phyloP scores from a whole-genome alignment of 2,113 vertebrate species.

The Muntiacus muntjak region DNA sequence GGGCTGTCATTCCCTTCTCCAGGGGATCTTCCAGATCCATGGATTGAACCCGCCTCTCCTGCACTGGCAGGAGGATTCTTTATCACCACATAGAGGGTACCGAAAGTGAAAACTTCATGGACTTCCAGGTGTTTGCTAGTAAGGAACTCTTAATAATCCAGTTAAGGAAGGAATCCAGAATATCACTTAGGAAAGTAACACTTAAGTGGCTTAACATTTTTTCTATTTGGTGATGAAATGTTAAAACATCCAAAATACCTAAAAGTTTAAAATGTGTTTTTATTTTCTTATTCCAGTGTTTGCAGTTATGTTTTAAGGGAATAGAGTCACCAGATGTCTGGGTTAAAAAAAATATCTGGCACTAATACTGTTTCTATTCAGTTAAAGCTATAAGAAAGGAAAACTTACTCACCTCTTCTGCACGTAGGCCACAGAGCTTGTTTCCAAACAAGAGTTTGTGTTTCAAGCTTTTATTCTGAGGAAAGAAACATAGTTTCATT shows the following conservation, averaged over 20 bases:
- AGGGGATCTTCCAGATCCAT: neutral
- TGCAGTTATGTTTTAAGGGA: neutral
- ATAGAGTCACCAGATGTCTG: neutral
- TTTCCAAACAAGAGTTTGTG: slow-evolving; percentile 95
- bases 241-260: neutral
- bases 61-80: neutral
- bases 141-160: neutral
- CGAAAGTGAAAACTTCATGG: neutral
- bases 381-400: neutral
- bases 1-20: neutral
- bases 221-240: neutral
- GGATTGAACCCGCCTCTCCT: neutral
- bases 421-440: slow-evolving; percentile 95
- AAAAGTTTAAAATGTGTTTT: neutral
- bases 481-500: slow-evolving; percentile 49
- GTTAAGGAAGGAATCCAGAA: neutral
- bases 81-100: neutral
- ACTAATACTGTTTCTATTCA: neutral
- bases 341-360: neutral
- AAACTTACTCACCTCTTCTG: slow-evolving; percentile 94
- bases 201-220: neutral
- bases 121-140: neutral
- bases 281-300: neutral
- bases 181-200: neutral
- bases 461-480: slow-evolving; percentile 98